Evolutionary conservation across 2,797 vertebrate species (phyloP).

Genomic region (Botia almorhae): DNA sequence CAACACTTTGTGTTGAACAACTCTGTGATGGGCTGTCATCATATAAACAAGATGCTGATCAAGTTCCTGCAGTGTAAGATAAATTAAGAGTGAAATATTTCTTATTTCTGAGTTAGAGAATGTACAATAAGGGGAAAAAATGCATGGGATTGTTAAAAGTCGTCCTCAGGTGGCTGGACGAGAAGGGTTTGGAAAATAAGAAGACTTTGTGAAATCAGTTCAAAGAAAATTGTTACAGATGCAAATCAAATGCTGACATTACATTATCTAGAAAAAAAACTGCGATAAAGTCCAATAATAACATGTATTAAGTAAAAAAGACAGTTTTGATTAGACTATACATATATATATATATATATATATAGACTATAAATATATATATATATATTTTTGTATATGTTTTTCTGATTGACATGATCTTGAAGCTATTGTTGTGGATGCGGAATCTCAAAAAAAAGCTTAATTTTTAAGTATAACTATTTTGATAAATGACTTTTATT

Average conservation of each 20-base stretch:
- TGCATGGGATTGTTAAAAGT: not conserved
- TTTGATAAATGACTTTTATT: not conserved
- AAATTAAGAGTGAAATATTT: not conserved
- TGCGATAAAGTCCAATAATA: not conserved
- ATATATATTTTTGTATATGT: not conserved
- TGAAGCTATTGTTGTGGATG: not conserved
- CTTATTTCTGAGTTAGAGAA: too few relatives aligned
- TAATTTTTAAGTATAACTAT: not conserved
- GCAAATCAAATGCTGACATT: too few relatives aligned
- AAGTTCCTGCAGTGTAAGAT: not conserved
- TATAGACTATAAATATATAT: too few relatives aligned
- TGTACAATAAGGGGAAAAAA: too few relatives aligned
- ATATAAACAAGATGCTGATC: not conserved
- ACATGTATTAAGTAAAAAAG: not conserved
- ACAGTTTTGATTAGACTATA: not conserved
- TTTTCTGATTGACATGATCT: not conserved
- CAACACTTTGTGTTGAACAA: conserved; percentile 5
- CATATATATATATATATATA: too few relatives aligned
- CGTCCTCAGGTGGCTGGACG: not conserved
- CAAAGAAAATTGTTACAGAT: too few relatives aligned
- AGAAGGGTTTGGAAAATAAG: not conserved
- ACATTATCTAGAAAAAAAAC: not conserved
- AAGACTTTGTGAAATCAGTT: not conserved
- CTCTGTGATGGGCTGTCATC: not conserved
- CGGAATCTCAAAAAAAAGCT: not conserved